These are phyloP conservation scores for Leistus spinibarbis DNA, from an alignment of 2,888 invertebrate genomes.

Conservation along the genomic window DNA sequence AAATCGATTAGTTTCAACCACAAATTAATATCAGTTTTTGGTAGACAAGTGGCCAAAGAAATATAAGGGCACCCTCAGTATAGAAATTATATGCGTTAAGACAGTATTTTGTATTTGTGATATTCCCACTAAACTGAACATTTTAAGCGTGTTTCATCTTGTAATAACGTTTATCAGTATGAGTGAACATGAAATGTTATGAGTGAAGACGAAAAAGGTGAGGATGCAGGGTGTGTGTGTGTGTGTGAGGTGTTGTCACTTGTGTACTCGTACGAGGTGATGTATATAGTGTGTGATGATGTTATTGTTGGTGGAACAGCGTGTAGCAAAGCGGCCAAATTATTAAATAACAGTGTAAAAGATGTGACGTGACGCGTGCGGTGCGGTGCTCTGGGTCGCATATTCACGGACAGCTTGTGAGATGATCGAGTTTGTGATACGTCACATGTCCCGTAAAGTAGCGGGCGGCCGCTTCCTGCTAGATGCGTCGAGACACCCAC, in stretches of 20 bases:
- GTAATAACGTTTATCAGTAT: neutral
- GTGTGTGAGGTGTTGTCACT: neutral
- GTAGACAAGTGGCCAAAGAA: no score
- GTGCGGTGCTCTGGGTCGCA: slow-evolving; percentile 15
- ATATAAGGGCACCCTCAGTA: no score
- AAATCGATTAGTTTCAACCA: no score
- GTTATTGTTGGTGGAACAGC: neutral
- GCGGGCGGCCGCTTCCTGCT: slow-evolving; percentile 4
- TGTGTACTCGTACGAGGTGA: neutral
- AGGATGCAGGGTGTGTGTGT: neutral
- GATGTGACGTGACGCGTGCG: slow-evolving; percentile 12
- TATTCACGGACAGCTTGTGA: slow-evolving; percentile 23
- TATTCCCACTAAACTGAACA: no score
- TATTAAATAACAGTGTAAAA: slow-evolving; percentile 19
- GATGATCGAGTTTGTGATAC: slow-evolving; percentile 24
- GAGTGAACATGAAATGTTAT: neutral
- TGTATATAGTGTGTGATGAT: neutral
- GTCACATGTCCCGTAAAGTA: slow-evolving; percentile 11
- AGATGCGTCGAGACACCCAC: slow-evolving; percentile 10
- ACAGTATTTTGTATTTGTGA: no score
- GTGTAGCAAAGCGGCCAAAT: neutral
- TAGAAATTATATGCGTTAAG: no score
- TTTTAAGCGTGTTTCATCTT: no score
- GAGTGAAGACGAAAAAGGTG: neutral
- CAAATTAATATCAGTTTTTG: no score